Base-by-base conservation (phyloP, 2,113 vertebrate genomes). In the Vombatus ursinus region DNA sequence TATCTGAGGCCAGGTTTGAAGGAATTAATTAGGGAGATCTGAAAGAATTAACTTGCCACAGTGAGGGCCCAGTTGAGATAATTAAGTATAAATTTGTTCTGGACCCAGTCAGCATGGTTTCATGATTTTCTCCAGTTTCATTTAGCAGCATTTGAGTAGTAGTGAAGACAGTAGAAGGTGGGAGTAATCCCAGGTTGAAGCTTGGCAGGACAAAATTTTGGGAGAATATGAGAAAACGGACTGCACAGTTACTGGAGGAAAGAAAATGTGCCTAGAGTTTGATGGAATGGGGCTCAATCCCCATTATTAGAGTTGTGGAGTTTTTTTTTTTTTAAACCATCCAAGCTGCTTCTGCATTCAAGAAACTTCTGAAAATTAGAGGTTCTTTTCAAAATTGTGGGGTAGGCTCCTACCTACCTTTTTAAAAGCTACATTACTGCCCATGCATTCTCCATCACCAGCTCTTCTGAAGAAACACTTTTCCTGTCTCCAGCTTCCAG, bases 271-370 rank as follows among this genome's bases (percentile, higher is more conserved):
- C 6, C 6, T 23, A 44, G n/a, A 84, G 1, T 84, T 84, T 44
- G n/a, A 23, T 44, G n/a, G n/a, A 84, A 44, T 84, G n/a, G 19
- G n/a, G 16, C 1, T 84, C 68, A 23, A 84, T 84, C 37, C 68
- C 37, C 4, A 77, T 77, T 77, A 77, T 28, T 57, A 77, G 4
- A n/a, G 14, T 77, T 77, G 37, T 49, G 16, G 31, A 3, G 52
- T 68, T 96, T 61, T 61, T 57, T 57, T 57, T 57, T n/a, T n/a
- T n/a, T n/a, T n/a, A 95, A 84, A 92, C 28, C 10, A 77, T 89
- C 91, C 28, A 95, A n/a, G 28, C 31, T 50, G 25, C 54, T n/a
- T 8, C 25, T 96, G n/a, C 50, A 50, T 91, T 92, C 93, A 57
- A 61, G 26, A 96, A 93, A 31, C 57, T 84, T n/a, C 28, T 77